phyloP scores from a whole-genome alignment of 2,888 invertebrate genomes.

The Anoplius nigerrimus region DNA sequence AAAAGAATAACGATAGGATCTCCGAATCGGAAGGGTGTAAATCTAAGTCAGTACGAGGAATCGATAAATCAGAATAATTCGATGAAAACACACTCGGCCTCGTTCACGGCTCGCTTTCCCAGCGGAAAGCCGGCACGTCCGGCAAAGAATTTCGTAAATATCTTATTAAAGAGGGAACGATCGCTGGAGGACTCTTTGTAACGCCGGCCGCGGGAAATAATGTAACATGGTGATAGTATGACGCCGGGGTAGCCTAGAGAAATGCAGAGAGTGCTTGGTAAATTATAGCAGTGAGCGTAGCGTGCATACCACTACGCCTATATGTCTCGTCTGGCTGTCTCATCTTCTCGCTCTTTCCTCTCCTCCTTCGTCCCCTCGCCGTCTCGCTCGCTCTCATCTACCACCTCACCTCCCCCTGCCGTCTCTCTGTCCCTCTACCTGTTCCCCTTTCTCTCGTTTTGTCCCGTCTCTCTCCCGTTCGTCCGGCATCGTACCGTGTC shows the following conservation, averaged over 20 bases:
- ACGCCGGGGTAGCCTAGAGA: too few species aligned
- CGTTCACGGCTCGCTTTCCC: too few species aligned
- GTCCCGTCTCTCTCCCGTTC: conserved; percentile 20
- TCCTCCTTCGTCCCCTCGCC: conserved; percentile 20
- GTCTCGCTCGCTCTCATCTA: conserved; percentile 22
- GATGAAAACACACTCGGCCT: too few species aligned
- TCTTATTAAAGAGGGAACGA: too few species aligned
- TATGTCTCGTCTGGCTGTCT: conserved; percentile 5
- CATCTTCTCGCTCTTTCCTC: not conserved
- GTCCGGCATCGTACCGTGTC: conserved; percentile 23
- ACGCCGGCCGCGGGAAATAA: not conserved
- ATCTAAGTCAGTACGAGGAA: too few species aligned
- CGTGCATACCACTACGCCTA: conserved; percentile 35
- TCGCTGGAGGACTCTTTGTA: too few species aligned
- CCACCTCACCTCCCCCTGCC: not conserved
- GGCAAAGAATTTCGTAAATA: too few species aligned
- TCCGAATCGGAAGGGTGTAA: too few species aligned
- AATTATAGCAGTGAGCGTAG: conserved; percentile 7
- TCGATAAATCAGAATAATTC: too few species aligned
- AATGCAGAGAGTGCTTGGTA: conserved; percentile 29
- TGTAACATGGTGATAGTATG: too few species aligned
- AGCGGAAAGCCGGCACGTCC: not conserved
- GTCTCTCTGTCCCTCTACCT: conserved; percentile 19
- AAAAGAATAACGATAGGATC: too few species aligned
- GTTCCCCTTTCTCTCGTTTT: conserved; percentile 16